Evolutionary conservation across 2,888 invertebrate species (phyloP).

Genomic region (Harpagoxenus sublaevis): DNA sequence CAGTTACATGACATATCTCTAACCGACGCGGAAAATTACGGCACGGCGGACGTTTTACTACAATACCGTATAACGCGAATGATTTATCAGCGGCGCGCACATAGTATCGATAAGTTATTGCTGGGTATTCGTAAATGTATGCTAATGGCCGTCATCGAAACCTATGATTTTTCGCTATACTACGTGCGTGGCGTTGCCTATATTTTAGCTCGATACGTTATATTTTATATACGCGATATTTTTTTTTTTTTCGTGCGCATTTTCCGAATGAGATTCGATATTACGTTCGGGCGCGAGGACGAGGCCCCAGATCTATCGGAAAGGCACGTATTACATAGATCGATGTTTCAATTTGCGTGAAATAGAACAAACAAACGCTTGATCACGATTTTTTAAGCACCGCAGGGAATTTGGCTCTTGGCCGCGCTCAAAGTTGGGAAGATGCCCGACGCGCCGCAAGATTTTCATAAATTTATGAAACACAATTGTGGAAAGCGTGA

Average conservation of each 20-base stretch:
- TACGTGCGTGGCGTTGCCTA: background rate
- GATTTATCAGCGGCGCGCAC: slow-evolving; percentile 61
- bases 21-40: slow-evolving; percentile 50
- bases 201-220: slow-evolving; percentile 52
- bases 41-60: slow-evolving; percentile 60
- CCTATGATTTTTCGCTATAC: slow-evolving; percentile 57
- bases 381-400: slow-evolving; percentile 55
- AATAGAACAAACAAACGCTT: slow-evolving; percentile 33
- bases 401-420: slow-evolving; percentile 51
- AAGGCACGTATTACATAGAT: slow-evolving; percentile 16
- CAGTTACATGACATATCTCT: slow-evolving; percentile 43
- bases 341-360: slow-evolving; percentile 45
- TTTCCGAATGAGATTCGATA: slow-evolving; percentile 47
- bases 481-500: slow-evolving; percentile 37
- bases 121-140: slow-evolving; percentile 63
- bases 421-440: slow-evolving; percentile 29
- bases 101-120: slow-evolving; percentile 59
- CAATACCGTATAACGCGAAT: slow-evolving; percentile 61
- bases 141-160: slow-evolving; percentile 63
- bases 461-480: slow-evolving; percentile 78
- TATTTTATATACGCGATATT: slow-evolving; percentile 36
- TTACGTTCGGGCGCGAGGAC: slow-evolving; percentile 12
- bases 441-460: slow-evolving; percentile 56
- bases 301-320: background rate
- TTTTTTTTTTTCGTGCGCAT: slow-evolving; percentile 39